Base-by-base conservation (phyloP, 2,888 invertebrate genomes). In the Agriopis aurantiaria region DNA sequence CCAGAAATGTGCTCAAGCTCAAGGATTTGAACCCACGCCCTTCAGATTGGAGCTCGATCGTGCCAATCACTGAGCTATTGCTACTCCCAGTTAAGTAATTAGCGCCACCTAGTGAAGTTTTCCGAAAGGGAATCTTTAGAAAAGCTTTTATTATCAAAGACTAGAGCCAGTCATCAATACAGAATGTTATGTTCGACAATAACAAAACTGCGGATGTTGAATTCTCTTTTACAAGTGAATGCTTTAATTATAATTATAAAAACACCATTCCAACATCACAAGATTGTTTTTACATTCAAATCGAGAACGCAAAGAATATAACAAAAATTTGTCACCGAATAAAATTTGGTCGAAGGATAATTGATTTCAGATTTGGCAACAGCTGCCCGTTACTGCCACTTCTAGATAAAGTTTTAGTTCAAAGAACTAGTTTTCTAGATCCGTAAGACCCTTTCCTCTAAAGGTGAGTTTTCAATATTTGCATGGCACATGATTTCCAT, bases 331-430 rank as follows among this genome's bases (percentile, higher is more conserved):
- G 33, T 5, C 33, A 33, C 33, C 33, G 5, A 33, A 33, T 40
- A 46, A 63, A 58, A 48, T 53, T 14, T 52, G 55, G 41, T 52
- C 8, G 43, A 10, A 61, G 41, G 12, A 52, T 58, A 58, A 62
- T 66, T 57, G 69, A 53, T 70, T 62, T 63, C 11, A 55, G 43
- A 66, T 70, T 59, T 63, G 66, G 70, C 55, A 59, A 48, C 70
- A 70, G 52, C 49, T 66, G 58, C 12, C 52, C 0, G 63, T 43
- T n/a, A 63, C 59, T 62, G 64, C 65, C 52, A 52, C 58, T 65
- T 65, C n/a, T 62, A 66, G 59, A 51, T 43, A 62, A 61, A 65
- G 61, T 59, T 64, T 68, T 49, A 64, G 59, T 65, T 60, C 43
- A 53, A 65, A 61, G 45, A 60, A 65, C 65, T 56, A 61, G 59